Evolutionary conservation across 1,140 invertebrate genomes (phyloP).

Genomic region (Scaptomyza graminum): DNA sequence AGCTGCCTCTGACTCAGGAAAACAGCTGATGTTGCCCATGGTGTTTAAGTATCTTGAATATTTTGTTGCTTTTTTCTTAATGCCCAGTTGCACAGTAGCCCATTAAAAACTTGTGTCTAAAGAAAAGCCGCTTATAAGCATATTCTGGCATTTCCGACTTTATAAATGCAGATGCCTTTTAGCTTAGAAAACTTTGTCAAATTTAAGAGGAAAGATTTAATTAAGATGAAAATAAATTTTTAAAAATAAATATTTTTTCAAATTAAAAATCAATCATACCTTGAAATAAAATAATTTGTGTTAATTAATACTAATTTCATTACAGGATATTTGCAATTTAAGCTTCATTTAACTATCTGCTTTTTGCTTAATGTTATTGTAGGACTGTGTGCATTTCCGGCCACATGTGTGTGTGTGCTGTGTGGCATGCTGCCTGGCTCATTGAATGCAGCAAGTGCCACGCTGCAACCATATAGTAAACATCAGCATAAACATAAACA

Average conservation of each 20-base stretch:
- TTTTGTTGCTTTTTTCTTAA: neutral
- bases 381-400: conserved; percentile 65
- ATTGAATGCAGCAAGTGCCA: conserved; percentile 72
- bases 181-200: too few species aligned
- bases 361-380: conserved; percentile 15
- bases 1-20: neutral
- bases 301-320: neutral
- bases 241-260: too few species aligned
- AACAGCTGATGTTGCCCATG: conserved; percentile 49
- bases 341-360: neutral
- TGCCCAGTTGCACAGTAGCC: conserved; percentile 11
- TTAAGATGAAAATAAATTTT: too few species aligned
- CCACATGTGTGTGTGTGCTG: conserved; percentile 20
- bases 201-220: too few species aligned
- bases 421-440: conserved; percentile 41
- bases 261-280: too few species aligned
- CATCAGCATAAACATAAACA: conserved; percentile 64
- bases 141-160: neutral
- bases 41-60: conserved; percentile 7
- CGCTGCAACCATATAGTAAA: conserved; percentile 59
- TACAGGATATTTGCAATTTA: neutral
- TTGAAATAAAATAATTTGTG: too few species aligned
- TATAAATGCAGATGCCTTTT: neutral
- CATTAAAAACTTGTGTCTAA: neutral
- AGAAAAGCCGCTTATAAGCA: neutral